A percentile compares a stretch with the other conserved stretches of the same genome.
These are phyloP conservation scores for Hydractinia symbiolongicarpus DNA, from an alignment of 30 jellyfish, hydroid and myxozoan species.

Conservation along the genomic window DNA sequence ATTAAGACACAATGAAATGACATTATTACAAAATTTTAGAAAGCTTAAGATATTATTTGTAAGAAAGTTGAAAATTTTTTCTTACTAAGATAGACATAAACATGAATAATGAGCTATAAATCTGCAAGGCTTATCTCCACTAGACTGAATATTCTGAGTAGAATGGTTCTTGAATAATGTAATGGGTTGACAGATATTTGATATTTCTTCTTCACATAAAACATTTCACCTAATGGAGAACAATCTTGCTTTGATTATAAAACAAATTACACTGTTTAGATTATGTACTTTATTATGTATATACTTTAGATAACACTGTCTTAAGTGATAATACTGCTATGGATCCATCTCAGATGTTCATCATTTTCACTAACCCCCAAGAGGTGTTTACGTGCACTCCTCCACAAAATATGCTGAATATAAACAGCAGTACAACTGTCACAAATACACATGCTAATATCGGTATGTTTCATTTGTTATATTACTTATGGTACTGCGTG, in stretches of 20 bases:
- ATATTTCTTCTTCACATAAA: no score
- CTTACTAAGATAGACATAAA: no score
- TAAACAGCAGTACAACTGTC: background rate
- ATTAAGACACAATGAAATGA: no score
- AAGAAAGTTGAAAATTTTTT: no score
- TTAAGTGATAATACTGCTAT: conserved; percentile 6
- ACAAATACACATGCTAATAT: conserved; percentile 6
- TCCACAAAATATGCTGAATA: background rate
- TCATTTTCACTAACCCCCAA: conserved; percentile 1
- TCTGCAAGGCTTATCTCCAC: no score
- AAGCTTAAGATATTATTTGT: no score
- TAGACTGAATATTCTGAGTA: no score
- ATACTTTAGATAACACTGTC: conserved; percentile 15
- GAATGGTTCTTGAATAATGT: no score
- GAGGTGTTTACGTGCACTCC: background rate
- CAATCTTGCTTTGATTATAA: background rate
- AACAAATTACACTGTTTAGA: background rate
- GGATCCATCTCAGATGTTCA: conserved; percentile 32
- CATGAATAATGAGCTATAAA: no score
- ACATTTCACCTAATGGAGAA: background rate
- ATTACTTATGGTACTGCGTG: no score
- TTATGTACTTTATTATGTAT: background rate
- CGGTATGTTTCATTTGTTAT: background rate
- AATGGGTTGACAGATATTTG: no score
- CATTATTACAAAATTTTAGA: no score